phyloP scores from a whole-genome alignment of 2,888 invertebrate species.

The Tupiocoris notatus region DNA sequence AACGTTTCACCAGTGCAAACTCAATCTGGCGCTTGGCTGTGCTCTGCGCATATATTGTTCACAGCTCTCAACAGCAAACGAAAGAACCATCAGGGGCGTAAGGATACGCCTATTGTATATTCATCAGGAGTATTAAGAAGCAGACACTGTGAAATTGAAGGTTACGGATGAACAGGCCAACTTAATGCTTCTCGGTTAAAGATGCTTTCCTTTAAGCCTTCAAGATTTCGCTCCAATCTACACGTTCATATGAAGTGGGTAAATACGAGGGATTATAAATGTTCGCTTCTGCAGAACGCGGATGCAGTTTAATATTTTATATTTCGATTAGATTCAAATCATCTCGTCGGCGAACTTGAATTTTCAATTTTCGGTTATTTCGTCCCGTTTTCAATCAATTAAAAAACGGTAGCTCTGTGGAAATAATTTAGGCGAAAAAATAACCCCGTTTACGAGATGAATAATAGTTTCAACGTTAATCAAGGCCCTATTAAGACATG shows the following conservation, averaged over 20 bases:
- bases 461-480: too few relatives aligned
- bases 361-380: constrained; percentile 4
- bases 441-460: too few relatives aligned
- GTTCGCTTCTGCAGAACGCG: too few relatives aligned
- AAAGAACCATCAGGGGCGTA: background rate
- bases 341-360: too few relatives aligned
- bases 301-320: too few relatives aligned
- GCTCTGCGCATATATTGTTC: constrained; percentile 3
- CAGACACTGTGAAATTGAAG: constrained; percentile 47
- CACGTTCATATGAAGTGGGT: background rate
- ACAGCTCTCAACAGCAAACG: background rate
- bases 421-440: too few relatives aligned
- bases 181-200: background rate
- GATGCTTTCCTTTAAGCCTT: background rate
- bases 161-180: constrained; percentile 44
- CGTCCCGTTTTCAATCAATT: constrained; percentile 9
- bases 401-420: too few relatives aligned
- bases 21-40: background rate
- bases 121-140: constrained; percentile 46
- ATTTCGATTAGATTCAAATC: too few relatives aligned
- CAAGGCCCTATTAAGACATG: too few relatives aligned
- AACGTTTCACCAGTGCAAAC: constrained; percentile 26
- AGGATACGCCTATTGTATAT: constrained; percentile 43
- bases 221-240: background rate
- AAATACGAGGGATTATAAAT: too few relatives aligned